Evolutionary conservation across 2,113 vertebrate species (phyloP).

Genomic region (Piprites chloris): DNA sequence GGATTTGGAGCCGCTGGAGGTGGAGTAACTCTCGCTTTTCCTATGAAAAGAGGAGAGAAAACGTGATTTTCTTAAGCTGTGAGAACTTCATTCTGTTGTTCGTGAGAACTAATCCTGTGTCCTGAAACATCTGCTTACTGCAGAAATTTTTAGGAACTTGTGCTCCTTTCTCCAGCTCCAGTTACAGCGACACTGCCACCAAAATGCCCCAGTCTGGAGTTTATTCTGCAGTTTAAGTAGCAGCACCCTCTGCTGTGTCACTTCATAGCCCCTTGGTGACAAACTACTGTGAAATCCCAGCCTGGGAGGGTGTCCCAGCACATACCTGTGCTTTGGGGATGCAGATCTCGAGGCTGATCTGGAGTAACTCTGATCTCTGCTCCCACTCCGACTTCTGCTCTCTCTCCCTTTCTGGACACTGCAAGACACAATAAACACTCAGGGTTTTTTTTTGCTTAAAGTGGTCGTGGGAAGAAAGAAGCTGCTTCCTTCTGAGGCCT

Average conservation of each 20-base stretch:
- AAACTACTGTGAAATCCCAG: rapidly evolving
- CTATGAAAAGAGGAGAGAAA: not conserved
- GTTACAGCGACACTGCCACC: rapidly evolving
- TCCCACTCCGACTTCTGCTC: slow-evolving; percentile 75
- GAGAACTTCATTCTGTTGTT: rapidly evolving
- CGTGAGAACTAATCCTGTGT: rapidly evolving
- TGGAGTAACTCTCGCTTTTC: slow-evolving; percentile 78
- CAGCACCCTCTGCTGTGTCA: not conserved
- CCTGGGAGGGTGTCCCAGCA: not conserved
- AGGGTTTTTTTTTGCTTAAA: not conserved
- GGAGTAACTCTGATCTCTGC: slow-evolving; percentile 75
- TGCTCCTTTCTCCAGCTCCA: no score
- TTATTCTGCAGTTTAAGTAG: not conserved
- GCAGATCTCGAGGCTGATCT: slow-evolving; percentile 74
- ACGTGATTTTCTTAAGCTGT: rapidly evolving
- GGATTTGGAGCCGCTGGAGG: slow-evolving; percentile 76
- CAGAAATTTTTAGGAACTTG: not conserved
- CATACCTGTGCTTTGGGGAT: slow-evolving; percentile 76
- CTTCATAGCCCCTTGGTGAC: not conserved
- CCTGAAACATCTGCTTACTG: not conserved
- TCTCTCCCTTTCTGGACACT: slow-evolving; percentile 74
- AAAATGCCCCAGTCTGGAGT: not conserved
- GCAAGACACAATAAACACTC: not conserved
- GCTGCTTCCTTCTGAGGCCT: not conserved
- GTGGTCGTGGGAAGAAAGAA: rapidly evolving